Evolutionary conservation across 1,140 invertebrate species (phyloP).

Genomic region (Aethina tumida): DNA sequence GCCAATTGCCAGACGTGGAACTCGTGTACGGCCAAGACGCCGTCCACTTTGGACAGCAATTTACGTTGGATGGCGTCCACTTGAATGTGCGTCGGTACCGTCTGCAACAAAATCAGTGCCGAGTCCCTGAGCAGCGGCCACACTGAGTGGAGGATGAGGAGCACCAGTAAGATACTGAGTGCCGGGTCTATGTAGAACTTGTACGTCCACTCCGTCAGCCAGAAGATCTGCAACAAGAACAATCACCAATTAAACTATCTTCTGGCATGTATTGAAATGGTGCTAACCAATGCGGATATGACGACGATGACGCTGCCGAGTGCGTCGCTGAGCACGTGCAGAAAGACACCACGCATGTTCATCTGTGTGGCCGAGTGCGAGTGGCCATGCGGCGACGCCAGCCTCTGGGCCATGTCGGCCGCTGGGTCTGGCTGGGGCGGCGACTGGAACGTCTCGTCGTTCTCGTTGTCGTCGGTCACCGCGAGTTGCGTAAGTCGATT

Average conservation of each 20-base stretch:
- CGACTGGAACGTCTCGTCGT: conserved; percentile 59
- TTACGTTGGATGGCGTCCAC: conserved; percentile 79
- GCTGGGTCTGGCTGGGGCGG: conserved; percentile 36
- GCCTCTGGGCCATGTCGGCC: conserved; percentile 15
- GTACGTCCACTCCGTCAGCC: conserved; percentile 75
- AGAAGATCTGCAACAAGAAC: conserved; percentile 50
- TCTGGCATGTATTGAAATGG: not conserved
- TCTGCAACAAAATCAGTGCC: conserved; percentile 80
- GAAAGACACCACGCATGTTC: conserved; percentile 96
- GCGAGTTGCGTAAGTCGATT: conserved; percentile 52
- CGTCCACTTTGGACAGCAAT: conserved; percentile 77
- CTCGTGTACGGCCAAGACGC: conserved; percentile 85
- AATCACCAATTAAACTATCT: conserved; percentile 5
- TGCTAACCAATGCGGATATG: conserved; percentile 66
- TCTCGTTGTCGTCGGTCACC: conserved; percentile 69
- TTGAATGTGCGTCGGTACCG: conserved; percentile 87
- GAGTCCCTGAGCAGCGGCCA: conserved; percentile 83
- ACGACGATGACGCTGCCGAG: conserved; percentile 95
- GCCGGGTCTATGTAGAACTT: conserved; percentile 87
- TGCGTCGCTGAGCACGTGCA: conserved; percentile 95
- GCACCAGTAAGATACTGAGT: conserved; percentile 73
- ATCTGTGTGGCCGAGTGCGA: conserved; percentile 64
- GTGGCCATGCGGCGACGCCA: conserved; percentile 37
- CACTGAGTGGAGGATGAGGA: conserved; percentile 71
- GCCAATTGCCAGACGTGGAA: conserved; percentile 93